Conservation (phyloP, 2,113 vertebrate genomes). For the Oryzias woworae region DNA sequence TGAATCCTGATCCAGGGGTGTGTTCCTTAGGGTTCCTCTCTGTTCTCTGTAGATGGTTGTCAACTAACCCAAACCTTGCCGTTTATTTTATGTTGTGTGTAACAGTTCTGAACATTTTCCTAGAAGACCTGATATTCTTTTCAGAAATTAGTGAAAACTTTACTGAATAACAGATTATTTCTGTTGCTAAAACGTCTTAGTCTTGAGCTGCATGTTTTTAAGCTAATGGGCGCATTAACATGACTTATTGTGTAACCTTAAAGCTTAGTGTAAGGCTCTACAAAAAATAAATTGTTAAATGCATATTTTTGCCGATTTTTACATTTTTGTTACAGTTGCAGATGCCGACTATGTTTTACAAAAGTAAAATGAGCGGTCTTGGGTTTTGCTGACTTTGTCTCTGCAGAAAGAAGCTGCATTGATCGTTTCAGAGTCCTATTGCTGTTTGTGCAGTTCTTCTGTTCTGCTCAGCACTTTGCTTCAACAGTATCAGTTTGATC, state of each 20-base stretch:
- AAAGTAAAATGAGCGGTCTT: background rate
- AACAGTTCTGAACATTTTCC: too few relatives aligned
- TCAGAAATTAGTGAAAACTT: too few relatives aligned
- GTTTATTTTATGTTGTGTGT: too few relatives aligned
- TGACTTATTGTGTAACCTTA: slow-evolving; percentile 7
- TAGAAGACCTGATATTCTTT: too few relatives aligned
- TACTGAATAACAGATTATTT: too few relatives aligned
- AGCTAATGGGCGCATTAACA: slow-evolving; percentile 1
- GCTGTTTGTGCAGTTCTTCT: slow-evolving; percentile 45
- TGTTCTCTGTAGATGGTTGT: too few relatives aligned
- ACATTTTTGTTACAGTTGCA: background rate
- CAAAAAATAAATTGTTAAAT: background rate
- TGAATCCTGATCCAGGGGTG: background rate
- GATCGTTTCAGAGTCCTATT: slow-evolving; percentile 30
- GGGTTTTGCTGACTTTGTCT: slow-evolving; percentile 7
- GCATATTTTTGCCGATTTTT: background rate
- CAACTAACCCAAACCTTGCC: too few relatives aligned
- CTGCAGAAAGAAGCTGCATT: slow-evolving; percentile 30
- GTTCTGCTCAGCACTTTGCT: slow-evolving; percentile 27
- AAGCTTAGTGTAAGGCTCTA: background rate
- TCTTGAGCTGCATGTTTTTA: background rate
- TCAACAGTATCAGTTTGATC: slow-evolving; percentile 24
- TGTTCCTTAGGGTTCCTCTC: too few relatives aligned
- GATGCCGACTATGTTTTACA: background rate
- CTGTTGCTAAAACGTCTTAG: too few relatives aligned